Conservation (phyloP, 2,113 vertebrate genomes). For the Smithornis capensis region DNA sequence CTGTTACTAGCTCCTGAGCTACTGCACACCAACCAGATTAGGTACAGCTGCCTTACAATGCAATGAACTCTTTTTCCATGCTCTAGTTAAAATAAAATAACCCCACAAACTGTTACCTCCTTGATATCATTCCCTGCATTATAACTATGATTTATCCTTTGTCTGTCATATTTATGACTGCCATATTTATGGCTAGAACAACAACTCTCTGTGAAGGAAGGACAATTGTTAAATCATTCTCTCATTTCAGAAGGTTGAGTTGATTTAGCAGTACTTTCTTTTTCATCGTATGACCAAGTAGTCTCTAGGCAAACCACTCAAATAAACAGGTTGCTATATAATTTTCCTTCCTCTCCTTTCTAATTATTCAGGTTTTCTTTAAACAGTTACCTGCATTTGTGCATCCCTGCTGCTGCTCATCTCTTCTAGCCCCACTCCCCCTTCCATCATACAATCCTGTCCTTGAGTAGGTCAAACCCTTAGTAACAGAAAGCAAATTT, state of each 20-base stretch:
- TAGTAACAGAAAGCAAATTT: slow-evolving; percentile 39
- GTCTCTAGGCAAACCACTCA: slow-evolving; percentile 49
- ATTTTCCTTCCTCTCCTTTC: slow-evolving; percentile 39
- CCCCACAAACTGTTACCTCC: neutral
- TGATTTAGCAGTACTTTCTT: slow-evolving; percentile 5
- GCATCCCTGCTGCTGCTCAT: neutral
- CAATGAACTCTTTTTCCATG: neutral
- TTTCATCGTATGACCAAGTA: neutral
- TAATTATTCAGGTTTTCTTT: slow-evolving; percentile 51
- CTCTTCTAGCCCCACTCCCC: neutral
- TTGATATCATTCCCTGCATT: neutral
- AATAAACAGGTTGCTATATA: slow-evolving; percentile 56
- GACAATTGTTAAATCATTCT: neutral
- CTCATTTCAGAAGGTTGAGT: neutral
- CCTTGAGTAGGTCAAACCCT: slow-evolving; percentile 45
- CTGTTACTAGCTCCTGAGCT: neutral
- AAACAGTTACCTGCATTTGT: neutral
- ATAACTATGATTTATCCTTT: neutral
- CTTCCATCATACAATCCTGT: neutral
- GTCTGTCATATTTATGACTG: neutral
- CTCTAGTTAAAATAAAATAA: neutral
- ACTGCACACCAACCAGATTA: neutral
- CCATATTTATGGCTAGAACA: neutral
- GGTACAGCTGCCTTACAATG: neutral
- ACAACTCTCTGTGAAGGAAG: neutral